Conservation (phyloP, 35 echinoderm and acorn worm genomes). For the Ophioderma brevispina region DNA sequence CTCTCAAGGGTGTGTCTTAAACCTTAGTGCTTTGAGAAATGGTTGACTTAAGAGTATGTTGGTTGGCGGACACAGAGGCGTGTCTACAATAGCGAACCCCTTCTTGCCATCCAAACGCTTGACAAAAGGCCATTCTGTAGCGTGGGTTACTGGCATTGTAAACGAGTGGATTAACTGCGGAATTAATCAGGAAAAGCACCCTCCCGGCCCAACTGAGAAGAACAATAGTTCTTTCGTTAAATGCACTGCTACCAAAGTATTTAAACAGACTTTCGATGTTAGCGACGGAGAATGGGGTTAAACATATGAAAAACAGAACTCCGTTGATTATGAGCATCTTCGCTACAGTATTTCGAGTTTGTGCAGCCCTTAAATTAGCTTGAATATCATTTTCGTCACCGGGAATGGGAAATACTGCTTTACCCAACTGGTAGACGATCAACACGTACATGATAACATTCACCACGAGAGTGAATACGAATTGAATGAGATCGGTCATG, state of each 20-base stretch:
- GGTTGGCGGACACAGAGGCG: too few species aligned
- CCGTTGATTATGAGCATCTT: constrained; percentile 66
- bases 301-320: constrained; percentile 35
- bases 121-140: constrained; percentile 38
- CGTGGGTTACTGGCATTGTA: constrained; percentile 60
- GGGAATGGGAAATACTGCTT: not conserved
- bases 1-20: too few species aligned
- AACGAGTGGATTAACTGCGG: constrained; percentile 53
- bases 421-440: not conserved
- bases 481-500: not conserved
- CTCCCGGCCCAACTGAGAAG: not conserved
- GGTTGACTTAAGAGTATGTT: too few species aligned
- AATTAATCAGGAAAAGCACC: constrained; percentile 60
- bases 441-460: not conserved
- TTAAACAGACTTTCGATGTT: not conserved
- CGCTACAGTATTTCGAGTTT: constrained; percentile 27
- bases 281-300: constrained; percentile 29
- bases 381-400: not conserved
- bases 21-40: too few species aligned
- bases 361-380: not conserved
- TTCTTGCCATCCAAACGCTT: constrained; percentile 43
- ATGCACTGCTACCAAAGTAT: not conserved
- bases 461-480: not conserved
- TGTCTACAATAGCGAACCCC: too few species aligned
- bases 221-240: not conserved